Evolutionary conservation across 1,140 invertebrate genomes (phyloP), one percentile per base, ranked within the genome.

Genomic region (Idris sp.): DNA sequence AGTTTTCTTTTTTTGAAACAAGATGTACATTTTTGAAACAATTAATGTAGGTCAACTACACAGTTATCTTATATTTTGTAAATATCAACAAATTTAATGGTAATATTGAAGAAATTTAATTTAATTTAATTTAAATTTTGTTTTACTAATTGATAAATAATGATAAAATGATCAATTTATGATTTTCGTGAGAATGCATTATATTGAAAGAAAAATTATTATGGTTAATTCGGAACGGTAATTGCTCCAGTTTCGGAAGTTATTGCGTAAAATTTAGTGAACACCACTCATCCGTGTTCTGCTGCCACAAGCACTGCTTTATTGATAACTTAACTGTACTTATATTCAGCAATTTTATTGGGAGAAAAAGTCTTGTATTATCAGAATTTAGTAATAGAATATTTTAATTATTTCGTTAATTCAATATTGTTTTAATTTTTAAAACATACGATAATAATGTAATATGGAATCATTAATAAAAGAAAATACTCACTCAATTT

Each of bases 21-120:
- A 11, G 2, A 19, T 14, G 35, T 4, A 41, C 28, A 14, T 5
- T 26, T 4, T 2, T 6, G 3, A 18, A 36, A 65, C 61, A 65
- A 65, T 65, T 53, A 53, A 53, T 26, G 44, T 53, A 36, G 44
- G 59, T 62, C 46, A 62, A 41, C 26, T 25, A 28, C n/a, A 65
- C 22, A 11, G 53, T 54, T 46, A 46, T 43, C 28, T 10, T 6
- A 14, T 18, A 33, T 35, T 33, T 35, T 51, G 22, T 31, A 13
- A 62, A 31, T 33, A 4, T 22, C 16, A 30, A 44, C n/a, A n/a
- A n/a, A n/a, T n/a, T n/a, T n/a, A n/a, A n/a, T n/a, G n/a, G n/a
- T n/a, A n/a, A n/a, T 2, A 33, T 22, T 9, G 14, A 43, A 25
- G 31, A 18, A 7, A 28, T 28, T 28, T 8, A n/a, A n/a, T n/a